Conservation (phyloP, 2,113 vertebrate species). For the Melanocharis versteri region DNA sequence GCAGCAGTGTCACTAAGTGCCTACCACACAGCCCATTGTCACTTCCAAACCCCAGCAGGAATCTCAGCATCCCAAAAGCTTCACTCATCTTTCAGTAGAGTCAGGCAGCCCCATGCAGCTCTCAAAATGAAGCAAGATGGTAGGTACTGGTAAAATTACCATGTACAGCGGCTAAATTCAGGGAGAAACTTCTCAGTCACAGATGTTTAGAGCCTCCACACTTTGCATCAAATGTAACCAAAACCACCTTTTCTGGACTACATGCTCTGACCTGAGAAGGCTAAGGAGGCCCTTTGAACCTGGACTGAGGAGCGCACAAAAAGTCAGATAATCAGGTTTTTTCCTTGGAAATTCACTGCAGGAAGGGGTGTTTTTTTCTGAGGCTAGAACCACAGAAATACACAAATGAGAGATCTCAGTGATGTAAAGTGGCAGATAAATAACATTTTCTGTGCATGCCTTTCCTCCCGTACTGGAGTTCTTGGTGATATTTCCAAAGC, state of each 20-base stretch:
- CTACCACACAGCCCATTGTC: neutral
- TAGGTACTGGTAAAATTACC: neutral
- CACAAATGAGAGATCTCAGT: neutral
- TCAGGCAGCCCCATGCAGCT: neutral
- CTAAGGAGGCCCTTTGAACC: neutral
- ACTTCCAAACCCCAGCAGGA: neutral
- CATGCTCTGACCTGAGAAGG: neutral
- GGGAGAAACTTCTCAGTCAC: neutral
- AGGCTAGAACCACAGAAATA: neutral
- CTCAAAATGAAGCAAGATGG: neutral
- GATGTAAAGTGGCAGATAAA: neutral
- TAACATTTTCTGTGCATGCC: rapidly evolving
- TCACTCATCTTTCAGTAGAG: neutral
- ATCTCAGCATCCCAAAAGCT: neutral
- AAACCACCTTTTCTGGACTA: neutral
- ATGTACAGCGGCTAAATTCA: neutral
- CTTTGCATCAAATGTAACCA: neutral
- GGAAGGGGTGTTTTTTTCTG: neutral
- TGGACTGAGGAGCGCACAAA: neutral
- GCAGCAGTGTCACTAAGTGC: rapidly evolving
- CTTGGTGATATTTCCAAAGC: neutral
- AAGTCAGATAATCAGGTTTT: neutral
- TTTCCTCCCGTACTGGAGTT: neutral
- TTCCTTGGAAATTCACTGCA: neutral
- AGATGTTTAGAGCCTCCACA: neutral